Conservation (phyloP, 2,113 vertebrate genomes). For the Cottus gobio region DNA sequence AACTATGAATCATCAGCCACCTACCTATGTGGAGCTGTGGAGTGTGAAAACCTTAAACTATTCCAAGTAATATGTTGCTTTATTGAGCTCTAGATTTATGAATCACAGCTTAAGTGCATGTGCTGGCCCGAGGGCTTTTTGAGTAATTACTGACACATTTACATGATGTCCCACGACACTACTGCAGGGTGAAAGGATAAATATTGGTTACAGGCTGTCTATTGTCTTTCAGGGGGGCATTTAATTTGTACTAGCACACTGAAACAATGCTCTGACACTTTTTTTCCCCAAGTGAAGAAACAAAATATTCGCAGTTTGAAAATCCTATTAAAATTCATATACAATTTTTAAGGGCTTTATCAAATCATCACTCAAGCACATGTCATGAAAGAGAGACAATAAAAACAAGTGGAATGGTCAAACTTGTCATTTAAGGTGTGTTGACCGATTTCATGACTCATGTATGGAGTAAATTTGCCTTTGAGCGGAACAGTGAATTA, state of each 20-base stretch:
- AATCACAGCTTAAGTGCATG: slow-evolving; percentile 10
- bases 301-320: no score
- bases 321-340: no score
- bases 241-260: not conserved
- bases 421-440: no score
- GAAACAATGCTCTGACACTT: no score
- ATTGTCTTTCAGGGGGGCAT: not conserved
- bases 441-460: no score
- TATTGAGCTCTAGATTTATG: not conserved
- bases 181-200: not conserved
- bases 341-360: not conserved
- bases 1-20: slow-evolving; percentile 21
- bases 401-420: no score
- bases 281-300: no score
- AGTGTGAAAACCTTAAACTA: not conserved
- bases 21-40: not conserved
- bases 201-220: not conserved
- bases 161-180: not conserved
- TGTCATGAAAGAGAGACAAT: no score
- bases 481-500: not conserved
- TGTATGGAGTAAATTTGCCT: not conserved
- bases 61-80: not conserved
- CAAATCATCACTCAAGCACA: not conserved
- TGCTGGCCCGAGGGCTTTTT: not conserved
- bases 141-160: not conserved